Conservation (phyloP, 2,797 vertebrate genomes). For the Sarcophilus harrisii region DNA sequence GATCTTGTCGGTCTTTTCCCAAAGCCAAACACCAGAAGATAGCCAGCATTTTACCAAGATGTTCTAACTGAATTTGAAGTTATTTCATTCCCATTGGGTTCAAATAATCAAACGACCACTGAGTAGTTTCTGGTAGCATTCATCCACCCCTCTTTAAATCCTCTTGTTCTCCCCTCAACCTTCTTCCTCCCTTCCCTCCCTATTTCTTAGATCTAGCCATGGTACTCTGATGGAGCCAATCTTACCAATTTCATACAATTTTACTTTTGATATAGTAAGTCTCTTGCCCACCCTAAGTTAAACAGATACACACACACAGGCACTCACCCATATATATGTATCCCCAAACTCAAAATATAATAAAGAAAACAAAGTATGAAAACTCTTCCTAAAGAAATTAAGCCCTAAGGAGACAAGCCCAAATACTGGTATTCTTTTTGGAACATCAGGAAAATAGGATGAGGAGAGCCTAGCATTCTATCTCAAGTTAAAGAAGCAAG, state of each 20-base stretch:
- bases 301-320: not conserved
- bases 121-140: not conserved
- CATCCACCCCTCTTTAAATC: not conserved
- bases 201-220: not conserved
- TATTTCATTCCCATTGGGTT: not conserved
- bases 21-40: not conserved
- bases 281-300: not conserved
- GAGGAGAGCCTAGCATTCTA: not conserved
- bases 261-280: constrained; percentile 1
- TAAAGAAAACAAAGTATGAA: not conserved
- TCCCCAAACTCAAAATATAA: not conserved
- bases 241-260: not conserved
- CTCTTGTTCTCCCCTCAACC: not conserved
- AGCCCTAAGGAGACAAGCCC: not conserved
- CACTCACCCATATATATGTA: not conserved
- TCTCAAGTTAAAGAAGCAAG: constrained; percentile 9
- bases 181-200: not conserved
- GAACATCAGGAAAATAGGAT: constrained; percentile 28
- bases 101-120: not conserved
- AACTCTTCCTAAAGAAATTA: too few relatives aligned
- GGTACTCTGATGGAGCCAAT: not conserved
- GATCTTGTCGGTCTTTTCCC: not conserved
- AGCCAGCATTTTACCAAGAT: not conserved
- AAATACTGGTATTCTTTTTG: not conserved
- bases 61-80: not conserved